Conservation (phyloP, 2,113 vertebrate species). For the Hippolais icterina region DNA sequence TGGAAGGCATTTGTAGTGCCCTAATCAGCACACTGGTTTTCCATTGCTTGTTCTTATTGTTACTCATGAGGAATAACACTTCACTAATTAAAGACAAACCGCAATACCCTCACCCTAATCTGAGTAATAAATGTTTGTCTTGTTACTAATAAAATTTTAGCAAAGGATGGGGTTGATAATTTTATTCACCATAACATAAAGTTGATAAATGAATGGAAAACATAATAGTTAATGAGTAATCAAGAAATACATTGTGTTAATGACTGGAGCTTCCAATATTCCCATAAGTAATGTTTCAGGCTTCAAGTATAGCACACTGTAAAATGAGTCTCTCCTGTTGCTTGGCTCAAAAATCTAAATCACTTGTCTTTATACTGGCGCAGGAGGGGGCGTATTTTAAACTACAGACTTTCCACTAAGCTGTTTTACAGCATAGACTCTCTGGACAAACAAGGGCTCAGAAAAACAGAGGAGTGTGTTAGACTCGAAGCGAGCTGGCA, state of each 20-base stretch:
- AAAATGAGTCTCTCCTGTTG: neutral
- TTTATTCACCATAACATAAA: neutral
- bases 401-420: neutral
- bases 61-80: neutral
- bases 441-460: neutral
- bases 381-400: accelerated
- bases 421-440: neutral
- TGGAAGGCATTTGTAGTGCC: neutral
- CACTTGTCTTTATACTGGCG: neutral
- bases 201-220: neutral
- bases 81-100: neutral
- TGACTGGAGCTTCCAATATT: neutral
- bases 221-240: neutral
- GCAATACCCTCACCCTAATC: neutral
- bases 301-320: neutral
- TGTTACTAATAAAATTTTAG: neutral
- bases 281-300: neutral
- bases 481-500: neutral
- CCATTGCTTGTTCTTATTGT: neutral
- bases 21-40: neutral
- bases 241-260: neutral
- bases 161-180: neutral
- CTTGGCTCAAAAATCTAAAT: neutral
- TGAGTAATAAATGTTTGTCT: neutral
- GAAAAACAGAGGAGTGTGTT: neutral